A percentile compares a stretch with the other conserved stretches of the same genome.
Conservation (phyloP, 2,797 vertebrate species). For the Bufotes viridis region DNA sequence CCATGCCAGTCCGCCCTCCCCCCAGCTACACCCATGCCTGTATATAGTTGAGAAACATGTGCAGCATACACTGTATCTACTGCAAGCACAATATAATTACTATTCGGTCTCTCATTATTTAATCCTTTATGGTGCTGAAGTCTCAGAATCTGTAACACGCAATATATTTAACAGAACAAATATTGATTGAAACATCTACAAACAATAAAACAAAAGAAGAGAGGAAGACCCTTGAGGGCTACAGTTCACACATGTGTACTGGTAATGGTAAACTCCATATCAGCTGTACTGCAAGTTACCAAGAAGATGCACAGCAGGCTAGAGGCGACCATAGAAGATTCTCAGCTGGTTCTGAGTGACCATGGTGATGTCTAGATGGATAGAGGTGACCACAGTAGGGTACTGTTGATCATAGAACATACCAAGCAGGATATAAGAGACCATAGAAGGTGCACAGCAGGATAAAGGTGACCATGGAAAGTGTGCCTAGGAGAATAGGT, state of each 20-base stretch:
- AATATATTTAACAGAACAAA: no score
- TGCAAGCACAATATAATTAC: not conserved
- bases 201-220: not conserved
- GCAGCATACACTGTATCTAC: not conserved
- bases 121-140: no score
- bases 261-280: not conserved
- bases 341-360: not conserved
- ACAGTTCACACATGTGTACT: not conserved
- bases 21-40: not conserved
- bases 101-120: not conserved
- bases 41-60: not conserved
- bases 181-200: no score
- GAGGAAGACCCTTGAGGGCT: not conserved
- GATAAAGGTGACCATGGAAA: not conserved
- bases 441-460: not conserved
- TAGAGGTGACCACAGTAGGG: not conserved
- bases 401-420: not conserved
- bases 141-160: no score
- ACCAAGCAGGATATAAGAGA: not conserved
- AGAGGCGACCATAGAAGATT: not conserved
- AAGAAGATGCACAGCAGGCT: not conserved
- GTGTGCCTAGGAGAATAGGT: not conserved
- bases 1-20: not conserved
- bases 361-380: not conserved
- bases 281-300: not conserved